Base-by-base conservation (phyloP, 2,888 invertebrate species). In the Pachycephus smyrnensis region DNA sequence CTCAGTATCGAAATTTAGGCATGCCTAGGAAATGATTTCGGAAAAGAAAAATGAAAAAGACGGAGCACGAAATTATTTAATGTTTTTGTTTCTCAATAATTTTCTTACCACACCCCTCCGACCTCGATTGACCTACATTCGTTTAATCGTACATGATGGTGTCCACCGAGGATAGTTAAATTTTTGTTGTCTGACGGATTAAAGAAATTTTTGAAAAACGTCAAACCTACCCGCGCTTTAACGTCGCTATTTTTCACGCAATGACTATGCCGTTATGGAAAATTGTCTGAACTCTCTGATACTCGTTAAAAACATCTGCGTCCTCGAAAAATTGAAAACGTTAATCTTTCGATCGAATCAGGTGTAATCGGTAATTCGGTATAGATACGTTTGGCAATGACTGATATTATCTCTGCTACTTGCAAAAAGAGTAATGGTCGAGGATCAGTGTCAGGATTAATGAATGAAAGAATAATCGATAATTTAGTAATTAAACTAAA, bases 1-100 rank as follows among this genome's bases (percentile, higher is more conserved):
- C 15, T 23, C 15, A 9, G 55, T 23, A 9, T 0, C 23, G 1
- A 55, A 23, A 23, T 23, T 2, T 55, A 2, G 0, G 23, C 23
- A 2, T 0, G 55, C 9, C 2, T 2, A 15, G 74, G 55, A 79
- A 37, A 68, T 68, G 73, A 80, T 80, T 80, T 77, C 80, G 80
- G 9, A 6, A 23, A 55, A 55, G 6, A 6, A 23, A 6, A 55
- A 55, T 3, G 4, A 23, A 23, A 9, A 55, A 23, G 0, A 6
- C 9, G 23, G 6, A 40, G 23, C 6, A 55, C 9, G 9, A 23
- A 23, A 55, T 40, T 55, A 55, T 55, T 55, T 55, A 15, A 40
- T 40, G 23, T 55, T n/a, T n/a, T n/a, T 55, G 9, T 55, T 9
- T 76, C 76, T 69, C 35, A 9, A 11, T 36, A 4, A 32, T 12